Evolutionary conservation across 35 echinoderm and acorn worm species (phyloP).

Genomic region (Apostichopus californicus): DNA sequence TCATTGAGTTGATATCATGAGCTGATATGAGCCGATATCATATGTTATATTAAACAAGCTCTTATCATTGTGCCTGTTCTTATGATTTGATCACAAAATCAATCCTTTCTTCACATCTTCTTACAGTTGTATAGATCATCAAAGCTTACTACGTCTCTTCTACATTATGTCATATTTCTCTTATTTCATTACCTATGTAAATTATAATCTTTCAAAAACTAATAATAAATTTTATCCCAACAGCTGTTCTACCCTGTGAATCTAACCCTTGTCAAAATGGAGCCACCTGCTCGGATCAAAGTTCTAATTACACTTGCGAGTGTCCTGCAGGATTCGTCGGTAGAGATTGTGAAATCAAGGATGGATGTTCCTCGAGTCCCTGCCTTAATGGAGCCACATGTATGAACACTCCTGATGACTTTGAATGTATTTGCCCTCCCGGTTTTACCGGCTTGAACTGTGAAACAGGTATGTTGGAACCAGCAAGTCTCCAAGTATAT

Average conservation of each 20-base stretch:
- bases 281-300: constrained; percentile 39
- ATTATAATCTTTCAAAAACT: background rate
- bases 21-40: no score
- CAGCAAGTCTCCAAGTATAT: no score
- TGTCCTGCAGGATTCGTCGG: constrained; percentile 69
- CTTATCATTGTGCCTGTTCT: no score
- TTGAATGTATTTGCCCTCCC: constrained; percentile 60
- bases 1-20: no score
- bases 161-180: background rate
- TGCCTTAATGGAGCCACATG: constrained; percentile 80
- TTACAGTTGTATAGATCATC: no score
- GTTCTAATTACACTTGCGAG: constrained; percentile 36
- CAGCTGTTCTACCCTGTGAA: constrained; percentile 47
- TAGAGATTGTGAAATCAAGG: constrained; percentile 54
- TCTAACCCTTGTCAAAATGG: constrained; percentile 59
- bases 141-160: no score
- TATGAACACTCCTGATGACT: constrained; percentile 55
- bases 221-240: background rate
- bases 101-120: no score
- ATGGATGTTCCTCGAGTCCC: constrained; percentile 46
- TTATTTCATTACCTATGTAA: background rate
- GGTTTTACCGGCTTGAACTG: constrained; percentile 63
- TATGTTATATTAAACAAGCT: no score
- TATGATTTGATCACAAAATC: no score
- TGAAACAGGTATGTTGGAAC: constrained; percentile 43